Evolutionary conservation across 2,888 invertebrate genomes (phyloP), one percentile per base, ranked within the genome.

Genomic region (Megastigmus dorsalis): DNA sequence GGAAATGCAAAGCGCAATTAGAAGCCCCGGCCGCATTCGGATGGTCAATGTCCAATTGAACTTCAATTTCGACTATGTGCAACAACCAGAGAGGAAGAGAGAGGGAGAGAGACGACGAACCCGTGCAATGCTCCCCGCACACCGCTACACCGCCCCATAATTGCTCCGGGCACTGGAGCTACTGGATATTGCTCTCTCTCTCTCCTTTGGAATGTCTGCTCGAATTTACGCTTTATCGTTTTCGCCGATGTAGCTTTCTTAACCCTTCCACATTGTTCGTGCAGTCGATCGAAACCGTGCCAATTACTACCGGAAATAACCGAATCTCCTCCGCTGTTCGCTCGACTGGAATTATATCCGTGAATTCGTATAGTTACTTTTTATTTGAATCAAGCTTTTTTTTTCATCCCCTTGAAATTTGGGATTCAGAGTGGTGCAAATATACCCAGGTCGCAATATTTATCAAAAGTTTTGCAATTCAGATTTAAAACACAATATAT

Each of bases 21-120:
- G 65, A 62, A 52, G 28, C 36, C 6, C 18, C 36, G 10, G 55
- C 48, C 60, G 10, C 33, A 45, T 20, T 26, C 20, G 20, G 59
- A 50, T 60, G 82, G 82, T 80, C 82, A 82, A 82, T 81, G 82
- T 78, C 79, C 81, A 82, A 82, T 82, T 82, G 82, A 82, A 82
- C 82, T 81, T 74, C 81, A 82, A 82, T 82, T 82, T 81, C 76
- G 77, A 52, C 69, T 26, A 69, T 57, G 69, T 73, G 73, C 60
- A 66, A 52, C 50, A 66, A 36, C 59, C n/a, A 18, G 33, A 38
- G 62, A 55, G 43, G 3, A 2, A 28, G n/a, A 20, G 43, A 23
- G 62, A 45, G 13, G 4, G 33, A 4, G 30, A 33, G n/a, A 6
- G 26, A 26, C 36, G 5, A 18, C 18, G n/a, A n/a, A n/a, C n/a